Evolutionary conservation across 2,888 invertebrate species (phyloP).

Genomic region (Quadriops clusia): DNA sequence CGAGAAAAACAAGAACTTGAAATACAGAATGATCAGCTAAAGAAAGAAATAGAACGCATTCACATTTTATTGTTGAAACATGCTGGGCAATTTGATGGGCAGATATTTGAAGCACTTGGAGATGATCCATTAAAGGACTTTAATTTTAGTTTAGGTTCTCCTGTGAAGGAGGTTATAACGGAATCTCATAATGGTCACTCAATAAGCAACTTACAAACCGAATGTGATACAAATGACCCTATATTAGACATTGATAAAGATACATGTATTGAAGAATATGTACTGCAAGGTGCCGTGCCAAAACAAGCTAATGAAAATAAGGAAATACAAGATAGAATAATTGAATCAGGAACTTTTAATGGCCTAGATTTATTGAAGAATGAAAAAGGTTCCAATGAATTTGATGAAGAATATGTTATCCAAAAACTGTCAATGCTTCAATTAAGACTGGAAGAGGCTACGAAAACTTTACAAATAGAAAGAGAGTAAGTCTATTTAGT

Average conservation of each 20-base stretch:
- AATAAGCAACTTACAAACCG: constrained; percentile 25
- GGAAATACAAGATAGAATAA: constrained; percentile 27
- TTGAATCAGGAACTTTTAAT: constrained; percentile 33
- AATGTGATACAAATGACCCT: constrained; percentile 30
- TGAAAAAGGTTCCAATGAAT: constrained; percentile 32
- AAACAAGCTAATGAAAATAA: constrained; percentile 40
- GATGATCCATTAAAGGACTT: constrained; percentile 38
- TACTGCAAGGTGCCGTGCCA: constrained; percentile 51
- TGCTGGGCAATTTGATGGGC: constrained; percentile 55
- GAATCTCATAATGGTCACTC: constrained; percentile 28
- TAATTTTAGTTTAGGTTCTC: constrained; percentile 27
- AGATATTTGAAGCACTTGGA: constrained; percentile 39
- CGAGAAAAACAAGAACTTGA: constrained; percentile 70
- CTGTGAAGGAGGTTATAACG: constrained; percentile 22
- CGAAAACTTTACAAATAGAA: constrained; percentile 58
- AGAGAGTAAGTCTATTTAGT: constrained; percentile 49
- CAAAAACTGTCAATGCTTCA: constrained; percentile 57
- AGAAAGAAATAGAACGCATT: constrained; percentile 72
- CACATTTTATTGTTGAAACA: constrained; percentile 54
- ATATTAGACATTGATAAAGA: constrained; percentile 26
- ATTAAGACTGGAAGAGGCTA: constrained; percentile 59
- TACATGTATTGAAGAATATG: constrained; percentile 45
- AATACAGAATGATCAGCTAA: constrained; percentile 61
- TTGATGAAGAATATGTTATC: constrained; percentile 46
- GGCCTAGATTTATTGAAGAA: constrained; percentile 30